Evolutionary conservation across 2,797 vertebrate species (phyloP), one percentile per base, ranked within the genome.

Genomic region (Enoplosus armatus): DNA sequence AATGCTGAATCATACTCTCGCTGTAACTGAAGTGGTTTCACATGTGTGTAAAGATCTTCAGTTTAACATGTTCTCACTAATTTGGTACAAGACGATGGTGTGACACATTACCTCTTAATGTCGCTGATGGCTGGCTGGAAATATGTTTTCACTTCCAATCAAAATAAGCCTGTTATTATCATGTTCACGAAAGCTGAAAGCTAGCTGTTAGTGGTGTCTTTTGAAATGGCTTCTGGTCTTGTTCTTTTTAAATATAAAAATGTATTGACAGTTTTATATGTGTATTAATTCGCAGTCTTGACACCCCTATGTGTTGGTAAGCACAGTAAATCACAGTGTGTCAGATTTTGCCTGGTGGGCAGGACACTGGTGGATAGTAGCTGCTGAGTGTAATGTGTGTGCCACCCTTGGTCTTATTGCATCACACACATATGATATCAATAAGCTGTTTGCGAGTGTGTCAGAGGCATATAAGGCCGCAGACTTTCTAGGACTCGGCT

Each of bases 391-490:
- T 24, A 20, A 43, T 54, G 60, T 60, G 45, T 29, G 14, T 11
- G 16, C 31, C 50, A 41, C 60, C 53, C 35, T 43, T 39, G 14
- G 33, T 59, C 66, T 74, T 18, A 51, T 69, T 77, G 83, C 22
- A 37, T 67, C 12, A 68, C 77, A 54, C 53, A 72, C 75, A 29
- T 43, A 63, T 3, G 1, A 45, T 68, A 60, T 75, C 60, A 69
- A 47, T 62, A 66, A 59, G 41, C 54, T 73, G 31, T 82, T 79
- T 87, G 80, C 83, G 56, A 68, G 70, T 37, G 47, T 73, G 66
- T 83, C 71, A 70, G 56, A 70, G 68, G 51, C 74, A 60, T 31
- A 22, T 59, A 29, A 78, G 84, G 77, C 69, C 59, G 37, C 75
- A 45, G 69, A 80, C 66, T 85, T 86, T 79, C 41, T 39, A 51